These are phyloP conservation scores for Therioaphis trifolii DNA, from an alignment of 2,888 invertebrate species.

Conservation along the genomic window DNA sequence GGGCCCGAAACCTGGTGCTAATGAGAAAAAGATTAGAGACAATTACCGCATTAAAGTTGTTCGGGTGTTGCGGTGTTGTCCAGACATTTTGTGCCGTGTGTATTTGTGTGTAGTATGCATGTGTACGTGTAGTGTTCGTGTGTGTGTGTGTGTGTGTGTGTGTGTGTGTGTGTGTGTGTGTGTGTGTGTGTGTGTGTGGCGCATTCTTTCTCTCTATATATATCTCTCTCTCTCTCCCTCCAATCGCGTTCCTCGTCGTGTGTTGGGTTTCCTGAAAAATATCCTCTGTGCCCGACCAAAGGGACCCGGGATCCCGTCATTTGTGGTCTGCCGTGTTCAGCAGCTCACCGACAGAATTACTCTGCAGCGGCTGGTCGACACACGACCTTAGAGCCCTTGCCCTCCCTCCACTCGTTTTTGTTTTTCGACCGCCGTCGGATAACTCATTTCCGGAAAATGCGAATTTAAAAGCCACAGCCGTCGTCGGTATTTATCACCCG, in stretches of 20 bases:
- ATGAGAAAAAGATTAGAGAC: constrained; percentile 63
- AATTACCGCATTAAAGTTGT: constrained; percentile 30
- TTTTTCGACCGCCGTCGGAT: background rate
- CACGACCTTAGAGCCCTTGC: no score
- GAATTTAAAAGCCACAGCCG: constrained; percentile 24
- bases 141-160: no score
- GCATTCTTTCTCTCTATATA: no score
- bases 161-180: no score
- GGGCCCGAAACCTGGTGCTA: constrained; percentile 34
- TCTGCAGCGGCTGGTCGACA: no score
- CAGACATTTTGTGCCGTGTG: no score
- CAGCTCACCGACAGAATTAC: no score
- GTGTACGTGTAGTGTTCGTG: no score
- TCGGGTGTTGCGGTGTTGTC: background rate
- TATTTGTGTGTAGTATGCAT: no score
- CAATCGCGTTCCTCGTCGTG: background rate
- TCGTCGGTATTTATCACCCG: background rate
- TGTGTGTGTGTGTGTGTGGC: no score
- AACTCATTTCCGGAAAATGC: constrained; percentile 14
- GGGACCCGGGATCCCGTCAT: background rate
- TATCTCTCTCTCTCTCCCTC: background rate
- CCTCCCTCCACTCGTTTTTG: background rate
- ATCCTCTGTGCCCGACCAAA: background rate
- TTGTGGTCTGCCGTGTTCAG: background rate
- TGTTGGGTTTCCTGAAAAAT: background rate